phyloP scores from a whole-genome alignment of 2,888 invertebrate genomes.

The Lycia hirtaria region DNA sequence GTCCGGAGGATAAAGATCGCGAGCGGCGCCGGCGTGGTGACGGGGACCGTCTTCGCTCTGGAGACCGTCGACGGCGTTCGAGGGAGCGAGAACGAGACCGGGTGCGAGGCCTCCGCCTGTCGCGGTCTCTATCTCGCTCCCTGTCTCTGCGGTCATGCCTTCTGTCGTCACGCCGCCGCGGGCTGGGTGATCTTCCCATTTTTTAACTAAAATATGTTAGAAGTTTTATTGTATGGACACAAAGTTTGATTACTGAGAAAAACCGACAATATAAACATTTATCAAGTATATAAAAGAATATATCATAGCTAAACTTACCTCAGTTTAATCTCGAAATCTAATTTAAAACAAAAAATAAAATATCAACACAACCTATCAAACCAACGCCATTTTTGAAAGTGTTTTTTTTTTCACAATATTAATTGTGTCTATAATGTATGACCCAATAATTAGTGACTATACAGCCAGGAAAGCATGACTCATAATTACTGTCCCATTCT shows the following conservation, averaged over 20 bases:
- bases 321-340: slow-evolving; percentile 68
- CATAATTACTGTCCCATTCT: too few species aligned
- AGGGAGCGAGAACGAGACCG: slow-evolving; percentile 76
- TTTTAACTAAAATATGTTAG: slow-evolving; percentile 44
- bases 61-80: slow-evolving; percentile 72
- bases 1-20: slow-evolving; percentile 67
- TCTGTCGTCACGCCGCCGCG: slow-evolving; percentile 76
- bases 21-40: slow-evolving; percentile 66
- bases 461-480: too few species aligned
- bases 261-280: too few species aligned
- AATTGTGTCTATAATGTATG: too few species aligned
- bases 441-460: too few species aligned
- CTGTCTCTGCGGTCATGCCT: slow-evolving; percentile 64
- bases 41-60: slow-evolving; percentile 69
- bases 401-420: slow-evolving; percentile 36
- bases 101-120: slow-evolving; percentile 70
- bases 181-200: slow-evolving; percentile 83
- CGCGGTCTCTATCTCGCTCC: slow-evolving; percentile 74
- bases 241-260: too few species aligned
- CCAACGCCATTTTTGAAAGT: slow-evolving; percentile 76
- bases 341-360: slow-evolving; percentile 70
- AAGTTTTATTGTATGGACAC: too few species aligned
- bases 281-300: not conserved
- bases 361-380: slow-evolving; percentile 72
- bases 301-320: slow-evolving; percentile 58